Evolutionary conservation across 2,113 vertebrate genomes (phyloP).

Genomic region (Psammodynastes pulverulentus): DNA sequence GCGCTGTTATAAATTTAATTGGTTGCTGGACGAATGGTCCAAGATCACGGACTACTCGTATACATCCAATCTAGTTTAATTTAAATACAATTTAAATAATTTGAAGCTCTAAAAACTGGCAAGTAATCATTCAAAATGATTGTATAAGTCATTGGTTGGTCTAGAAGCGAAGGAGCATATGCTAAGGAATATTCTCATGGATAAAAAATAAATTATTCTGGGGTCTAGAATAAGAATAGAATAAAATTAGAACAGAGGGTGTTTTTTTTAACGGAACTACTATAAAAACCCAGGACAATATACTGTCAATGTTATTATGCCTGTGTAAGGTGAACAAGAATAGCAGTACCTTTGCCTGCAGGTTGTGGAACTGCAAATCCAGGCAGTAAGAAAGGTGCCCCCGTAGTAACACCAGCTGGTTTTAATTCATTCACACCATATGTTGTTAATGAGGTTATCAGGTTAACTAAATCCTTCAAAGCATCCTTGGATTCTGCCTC

Average conservation of each 20-base stretch:
- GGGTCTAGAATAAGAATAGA: neutral
- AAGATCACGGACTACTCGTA: neutral
- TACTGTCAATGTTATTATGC: neutral
- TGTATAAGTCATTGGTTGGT: neutral
- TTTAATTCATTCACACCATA: slow-evolving; percentile 93
- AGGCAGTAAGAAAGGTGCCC: slow-evolving; percentile 92
- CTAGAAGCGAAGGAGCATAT: neutral
- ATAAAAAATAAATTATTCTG: neutral
- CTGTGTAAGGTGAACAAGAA: neutral
- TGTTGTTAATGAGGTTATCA: slow-evolving; percentile 92
- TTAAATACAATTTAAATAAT: neutral
- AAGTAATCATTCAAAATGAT: neutral
- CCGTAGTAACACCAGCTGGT: slow-evolving; percentile 89
- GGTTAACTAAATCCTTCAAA: slow-evolving; percentile 92
- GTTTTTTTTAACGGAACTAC: neutral
- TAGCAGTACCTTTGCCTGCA: slow-evolving; percentile 85
- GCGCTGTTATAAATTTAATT: neutral
- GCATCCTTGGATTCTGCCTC: slow-evolving; percentile 94
- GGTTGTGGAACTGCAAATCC: slow-evolving; percentile 94
- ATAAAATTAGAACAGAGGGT: neutral
- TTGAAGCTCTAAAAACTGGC: neutral
- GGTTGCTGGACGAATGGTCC: neutral
- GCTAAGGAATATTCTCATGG: neutral
- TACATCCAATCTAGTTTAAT: neutral
- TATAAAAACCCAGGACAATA: neutral